Base-by-base conservation (phyloP, 1,140 invertebrate species). In the Cylas formicarius region DNA sequence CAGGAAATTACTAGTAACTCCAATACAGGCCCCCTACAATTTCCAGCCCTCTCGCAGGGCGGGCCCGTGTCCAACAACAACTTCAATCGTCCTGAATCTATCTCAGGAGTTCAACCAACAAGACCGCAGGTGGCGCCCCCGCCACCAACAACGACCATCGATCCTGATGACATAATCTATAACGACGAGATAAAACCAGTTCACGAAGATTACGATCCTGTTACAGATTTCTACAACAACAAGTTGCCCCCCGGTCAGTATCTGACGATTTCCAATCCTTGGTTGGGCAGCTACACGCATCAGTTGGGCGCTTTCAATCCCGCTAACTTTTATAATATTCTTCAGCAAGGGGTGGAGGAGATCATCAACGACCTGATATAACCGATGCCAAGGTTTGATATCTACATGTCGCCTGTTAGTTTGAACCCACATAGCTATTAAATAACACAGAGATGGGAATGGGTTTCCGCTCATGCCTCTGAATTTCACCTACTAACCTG, bases 171-270 rank as follows among this genome's bases (percentile, higher is more conserved):
- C 36, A 44, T 52, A 4, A 52, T 44, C 18, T 48, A 40, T 32
- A 48, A 14, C 24, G 50, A 52, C 26, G 41, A 52, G 24, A 39
- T 45, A 6, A 52, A 45, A 29, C 50, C 50, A 14, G 50, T 52
- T 21, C 40, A 52, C 17, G 50, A 52, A 44, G 41, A 52, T 16
- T 33, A 48, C 27, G 50, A 52, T 34, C 49, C 39, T 22, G 43
- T 52, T 44, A 48, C 39, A 35, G 50, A 48, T 47, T 42, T 38
- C 9, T 48, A 52, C 28, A 29, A 22, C 21, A 44, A 51, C 24
- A 45, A 37, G 28, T 32, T 41, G 22, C 32, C 42, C 22, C 43
- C 43, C 6, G 49, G 49, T 24, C 44, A 52, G 31, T 52, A 52
- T 29, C 21, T 51, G 33, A 27, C 33, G 7, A 21, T 40, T 36